These are phyloP conservation scores for Athetis lepigone DNA, from an alignment of 2,888 invertebrate species.

Conservation along the genomic window DNA sequence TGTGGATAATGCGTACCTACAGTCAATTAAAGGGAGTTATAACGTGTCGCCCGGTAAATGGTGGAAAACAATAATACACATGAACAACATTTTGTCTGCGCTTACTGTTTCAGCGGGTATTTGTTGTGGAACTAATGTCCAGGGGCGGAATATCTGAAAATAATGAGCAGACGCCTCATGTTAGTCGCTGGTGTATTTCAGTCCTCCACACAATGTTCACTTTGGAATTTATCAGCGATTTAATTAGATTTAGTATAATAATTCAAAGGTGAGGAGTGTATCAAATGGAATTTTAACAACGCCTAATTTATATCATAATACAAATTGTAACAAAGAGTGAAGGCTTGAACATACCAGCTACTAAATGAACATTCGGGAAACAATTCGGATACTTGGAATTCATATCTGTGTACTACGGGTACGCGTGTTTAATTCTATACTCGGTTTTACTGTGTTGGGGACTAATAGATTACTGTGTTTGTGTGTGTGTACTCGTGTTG, in stretches of 20 bases:
- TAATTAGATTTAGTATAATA: neutral
- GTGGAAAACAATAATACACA: slow-evolving; percentile 89
- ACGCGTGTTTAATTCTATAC: slow-evolving; percentile 34
- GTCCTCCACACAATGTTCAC: slow-evolving; percentile 72
- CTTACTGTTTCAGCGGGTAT: slow-evolving; percentile 89
- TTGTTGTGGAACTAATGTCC: slow-evolving; percentile 89
- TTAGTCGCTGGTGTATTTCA: slow-evolving; percentile 85
- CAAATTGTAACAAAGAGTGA: slow-evolving; percentile 63
- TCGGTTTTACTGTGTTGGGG: slow-evolving; percentile 30
- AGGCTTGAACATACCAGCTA: slow-evolving; percentile 81
- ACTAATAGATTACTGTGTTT: slow-evolving; percentile 53
- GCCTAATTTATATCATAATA: neutral
- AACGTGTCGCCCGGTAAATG: slow-evolving; percentile 82
- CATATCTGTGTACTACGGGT: slow-evolving; percentile 43
- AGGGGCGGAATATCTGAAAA: slow-evolving; percentile 90
- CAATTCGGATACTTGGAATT: slow-evolving; percentile 59
- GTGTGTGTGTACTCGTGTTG: slow-evolving; percentile 48
- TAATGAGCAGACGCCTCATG: slow-evolving; percentile 86
- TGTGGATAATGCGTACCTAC: slow-evolving; percentile 72
- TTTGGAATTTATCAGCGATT: neutral
- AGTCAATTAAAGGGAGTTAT: slow-evolving; percentile 70
- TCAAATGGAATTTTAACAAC: neutral
- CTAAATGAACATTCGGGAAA: slow-evolving; percentile 71
- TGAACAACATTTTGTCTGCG: slow-evolving; percentile 87
- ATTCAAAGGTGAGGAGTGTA: neutral